Conservation (phyloP, 2,888 invertebrate genomes). For the Pollenia amentaria region DNA sequence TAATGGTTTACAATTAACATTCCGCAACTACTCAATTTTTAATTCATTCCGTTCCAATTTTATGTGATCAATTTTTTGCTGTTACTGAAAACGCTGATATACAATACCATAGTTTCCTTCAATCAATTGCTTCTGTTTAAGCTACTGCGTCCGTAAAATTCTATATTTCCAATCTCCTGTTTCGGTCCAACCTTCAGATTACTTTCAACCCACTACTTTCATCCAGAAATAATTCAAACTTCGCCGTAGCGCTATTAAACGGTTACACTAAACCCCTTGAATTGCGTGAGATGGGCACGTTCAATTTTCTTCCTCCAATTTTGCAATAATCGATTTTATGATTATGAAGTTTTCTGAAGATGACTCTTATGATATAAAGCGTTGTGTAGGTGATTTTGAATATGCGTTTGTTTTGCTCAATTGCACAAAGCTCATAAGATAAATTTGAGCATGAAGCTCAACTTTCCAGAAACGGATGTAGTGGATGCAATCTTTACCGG, state of each 20-base stretch:
- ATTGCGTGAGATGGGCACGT: neutral
- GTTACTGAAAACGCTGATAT: neutral
- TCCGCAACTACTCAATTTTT: neutral
- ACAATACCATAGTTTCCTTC: neutral
- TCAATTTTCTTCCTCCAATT: neutral
- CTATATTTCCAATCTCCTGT: neutral
- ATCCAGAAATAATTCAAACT: neutral
- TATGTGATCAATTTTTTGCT: neutral
- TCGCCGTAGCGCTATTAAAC: neutral
- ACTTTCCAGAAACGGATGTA: too few relatives aligned
- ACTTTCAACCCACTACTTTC: neutral
- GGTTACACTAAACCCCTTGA: neutral
- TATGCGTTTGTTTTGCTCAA: slow-evolving; percentile 18
- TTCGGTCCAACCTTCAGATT: too few relatives aligned
- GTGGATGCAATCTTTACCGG: too few relatives aligned
- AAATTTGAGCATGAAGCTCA: slow-evolving; percentile 5
- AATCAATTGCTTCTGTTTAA: neutral
- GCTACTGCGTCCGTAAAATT: neutral
- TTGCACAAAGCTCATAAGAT: slow-evolving; percentile 12
- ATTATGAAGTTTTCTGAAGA: neutral
- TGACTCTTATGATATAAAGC: slow-evolving; percentile 5
- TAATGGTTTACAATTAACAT: neutral
- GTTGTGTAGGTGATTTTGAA: slow-evolving; percentile 28
- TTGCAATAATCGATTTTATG: neutral
- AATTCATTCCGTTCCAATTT: neutral